Evolutionary conservation across 2,888 invertebrate genomes (phyloP), one percentile per base, ranked within the genome.

Genomic region (Conomelus anceps): DNA sequence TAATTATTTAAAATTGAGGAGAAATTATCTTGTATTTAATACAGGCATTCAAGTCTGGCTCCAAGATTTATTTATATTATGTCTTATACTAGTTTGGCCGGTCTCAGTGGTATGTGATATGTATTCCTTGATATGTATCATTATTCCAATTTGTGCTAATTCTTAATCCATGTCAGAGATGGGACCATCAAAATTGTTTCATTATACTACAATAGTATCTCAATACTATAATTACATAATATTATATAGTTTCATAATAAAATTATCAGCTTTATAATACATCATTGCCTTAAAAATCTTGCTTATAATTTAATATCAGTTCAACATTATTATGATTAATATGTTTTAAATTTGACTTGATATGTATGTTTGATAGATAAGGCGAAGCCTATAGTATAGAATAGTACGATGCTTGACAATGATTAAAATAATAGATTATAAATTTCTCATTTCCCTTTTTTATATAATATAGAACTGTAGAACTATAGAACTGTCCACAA

Each of bases 81-180:
- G 29, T 23, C 23, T 86, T 26, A 86, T 17, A 23, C 86, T 86
- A 86, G 23, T 86, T 86, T 86, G 86, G 86, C 86, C 86, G 86
- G 86, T 86, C 86, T 86, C 86, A 9, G 22, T 86, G 29, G 22
- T 23, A 86, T 24, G 86, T 89, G 90, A 90, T 90, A 90, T 90
- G 90, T 90, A 87, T 89, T 22, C n/a, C 23, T 89, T 89, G 63
- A 86, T 85, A 88, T 89, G 87, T 22, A 63, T 63, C 63, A 63
- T 63, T 63, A 63, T 63, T 63, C 63, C 63, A 63, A 63, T 63
- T 63, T 63, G 63, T 63, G 63, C 63, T 63, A 63, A 63, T 63
- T 63, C 1, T 63, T 63, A 63, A 88, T 22, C 24, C 85, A 85
- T 23, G 84, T 88, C 26, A 88, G 26, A 85, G 84, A 63, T 88